phyloP scores from a whole-genome alignment of 2,888 invertebrate species.

The Platerodrilus igneus region DNA sequence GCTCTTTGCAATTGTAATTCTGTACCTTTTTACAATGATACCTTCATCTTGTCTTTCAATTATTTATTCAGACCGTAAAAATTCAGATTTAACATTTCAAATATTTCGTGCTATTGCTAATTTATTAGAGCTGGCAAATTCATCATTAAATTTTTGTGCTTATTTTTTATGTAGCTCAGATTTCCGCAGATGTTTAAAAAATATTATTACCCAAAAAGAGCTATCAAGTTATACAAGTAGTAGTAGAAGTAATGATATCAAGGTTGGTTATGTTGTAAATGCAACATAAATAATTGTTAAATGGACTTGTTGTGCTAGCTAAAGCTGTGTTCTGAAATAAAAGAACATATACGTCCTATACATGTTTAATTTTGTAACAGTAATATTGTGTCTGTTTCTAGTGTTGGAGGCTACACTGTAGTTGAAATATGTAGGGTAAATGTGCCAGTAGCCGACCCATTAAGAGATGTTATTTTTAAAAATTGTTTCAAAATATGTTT shows the following conservation, averaged over 20 bases:
- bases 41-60: slow-evolving; percentile 28
- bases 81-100: slow-evolving; percentile 21
- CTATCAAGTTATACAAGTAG: not conserved
- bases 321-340: too few species aligned
- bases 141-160: slow-evolving; percentile 28
- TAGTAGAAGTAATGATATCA: not conserved
- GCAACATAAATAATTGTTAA: not conserved
- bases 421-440: too few species aligned
- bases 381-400: too few species aligned
- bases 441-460: too few species aligned
- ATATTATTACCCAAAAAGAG: not conserved
- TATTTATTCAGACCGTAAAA: slow-evolving; percentile 21
- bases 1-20: slow-evolving; percentile 24
- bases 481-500: too few species aligned
- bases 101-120: slow-evolving; percentile 28
- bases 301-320: too few species aligned
- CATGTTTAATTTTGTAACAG: too few species aligned
- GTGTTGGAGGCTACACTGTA: too few species aligned
- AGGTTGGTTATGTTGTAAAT: not conserved
- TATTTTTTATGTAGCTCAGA: slow-evolving; percentile 31
- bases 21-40: slow-evolving; percentile 29
- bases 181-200: slow-evolving; percentile 25
- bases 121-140: slow-evolving; percentile 28
- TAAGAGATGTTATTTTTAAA: too few species aligned
- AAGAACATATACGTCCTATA: too few species aligned